Percentiles rank a stretch among this genome's conserved stretches.
These are phyloP conservation scores for Alaudala cheleensis DNA, from an alignment of 2,113 vertebrate genomes.

Conservation along the genomic window DNA sequence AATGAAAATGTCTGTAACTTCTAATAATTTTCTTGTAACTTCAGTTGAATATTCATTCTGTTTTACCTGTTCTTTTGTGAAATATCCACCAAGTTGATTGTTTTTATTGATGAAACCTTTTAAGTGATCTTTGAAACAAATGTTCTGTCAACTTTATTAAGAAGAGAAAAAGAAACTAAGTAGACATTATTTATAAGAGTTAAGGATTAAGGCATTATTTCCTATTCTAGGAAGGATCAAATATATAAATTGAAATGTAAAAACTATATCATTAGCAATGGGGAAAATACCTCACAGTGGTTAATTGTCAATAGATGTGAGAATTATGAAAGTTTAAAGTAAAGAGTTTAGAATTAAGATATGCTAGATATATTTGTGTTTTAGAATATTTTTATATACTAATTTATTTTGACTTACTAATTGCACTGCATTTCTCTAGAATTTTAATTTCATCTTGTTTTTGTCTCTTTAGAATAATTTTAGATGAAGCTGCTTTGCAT, in stretches of 20 bases:
- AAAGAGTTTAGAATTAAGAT: background rate
- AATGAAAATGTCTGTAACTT: background rate
- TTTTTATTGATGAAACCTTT: background rate
- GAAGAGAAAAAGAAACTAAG: background rate
- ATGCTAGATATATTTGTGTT: background rate
- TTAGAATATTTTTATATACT: background rate
- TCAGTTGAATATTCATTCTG: background rate
- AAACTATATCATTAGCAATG: fast-evolving
- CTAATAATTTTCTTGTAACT: background rate
- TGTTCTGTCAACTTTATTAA: background rate
- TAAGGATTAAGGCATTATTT: background rate
- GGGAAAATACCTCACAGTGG: background rate
- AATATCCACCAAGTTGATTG: background rate
- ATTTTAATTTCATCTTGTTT: background rate
- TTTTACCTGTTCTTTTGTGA: background rate
- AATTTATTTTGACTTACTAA: background rate
- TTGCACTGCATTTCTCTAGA: background rate
- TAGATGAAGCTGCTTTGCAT: slow-evolving; percentile 94
- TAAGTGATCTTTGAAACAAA: background rate
- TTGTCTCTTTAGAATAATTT: slow-evolving; percentile 84
- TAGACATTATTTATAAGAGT: background rate
- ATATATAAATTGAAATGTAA: background rate
- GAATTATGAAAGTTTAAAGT: background rate
- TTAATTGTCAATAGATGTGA: background rate
- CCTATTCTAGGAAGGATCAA: background rate